Base-by-base conservation (phyloP, 2,888 invertebrate species). In the Nephrocerus scutellatus region DNA sequence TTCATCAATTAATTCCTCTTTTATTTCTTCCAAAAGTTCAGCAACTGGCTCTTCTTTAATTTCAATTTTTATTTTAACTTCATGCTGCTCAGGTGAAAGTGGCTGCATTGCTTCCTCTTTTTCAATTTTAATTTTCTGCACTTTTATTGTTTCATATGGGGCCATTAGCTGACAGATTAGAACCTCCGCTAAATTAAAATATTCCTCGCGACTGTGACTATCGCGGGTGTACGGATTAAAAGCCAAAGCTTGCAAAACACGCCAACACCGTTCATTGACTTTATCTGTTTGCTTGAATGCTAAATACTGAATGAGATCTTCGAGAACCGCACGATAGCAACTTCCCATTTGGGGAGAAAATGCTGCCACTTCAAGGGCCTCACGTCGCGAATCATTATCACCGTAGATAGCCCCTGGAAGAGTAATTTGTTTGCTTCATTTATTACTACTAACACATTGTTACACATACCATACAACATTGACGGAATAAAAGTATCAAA, bases 181-280 rank as follows among this genome's bases (percentile, higher is more conserved):
- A 15, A 68, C 56, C 43, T 68, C 66, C 2, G 66, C 56, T 19
- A 68, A 46, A 44, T 68, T 57, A 29, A 65, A 66, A 28, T 62
- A 60, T 35, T 67, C 62, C 23, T 54, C 53, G 2, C 62, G 54
- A n/a, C 59, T 59, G 9, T 54, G 53, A 6, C 53, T 55, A 39
- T 64, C 57, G 15, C 59, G 57, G 4, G 62, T 54, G 16, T 53
- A 51, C 1, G 55, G 46, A 50, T 68, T 69, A n/a, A 49, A 54
- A 6, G 59, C 55, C 9, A 68, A 53, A 10, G 68, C 62, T 7
- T 61, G 56, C 6, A 68, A 46, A 13, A 68, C 43, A 3, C 56
- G 55, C 60, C 68, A 63, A 34, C 63, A 62, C 3, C 68, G 61
- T 19, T 53, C 47, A 12, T 65, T 59, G 1, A 60, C 47, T 8